Evolutionary conservation across 2,888 invertebrate genomes (phyloP).

Genomic region (Actias luna): DNA sequence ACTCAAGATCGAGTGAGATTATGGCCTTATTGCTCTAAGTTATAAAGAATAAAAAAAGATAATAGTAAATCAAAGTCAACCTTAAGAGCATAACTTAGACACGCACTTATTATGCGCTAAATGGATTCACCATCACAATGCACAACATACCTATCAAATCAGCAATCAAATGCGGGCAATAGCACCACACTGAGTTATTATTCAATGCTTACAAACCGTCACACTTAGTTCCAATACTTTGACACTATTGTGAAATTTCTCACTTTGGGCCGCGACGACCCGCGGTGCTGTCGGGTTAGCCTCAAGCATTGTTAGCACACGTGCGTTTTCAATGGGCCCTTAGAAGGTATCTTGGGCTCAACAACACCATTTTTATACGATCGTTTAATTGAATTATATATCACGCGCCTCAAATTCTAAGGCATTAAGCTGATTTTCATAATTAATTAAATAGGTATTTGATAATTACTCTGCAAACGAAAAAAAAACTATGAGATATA

Average conservation of each 20-base stretch:
- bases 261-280: conserved; percentile 64
- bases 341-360: conserved; percentile 56
- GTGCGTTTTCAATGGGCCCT: conserved; percentile 71
- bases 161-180: conserved; percentile 50
- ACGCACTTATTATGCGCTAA: conserved; percentile 43
- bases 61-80: neutral
- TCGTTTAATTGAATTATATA: conserved; percentile 76
- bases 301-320: conserved; percentile 67
- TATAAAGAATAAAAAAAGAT: neutral
- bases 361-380: conserved; percentile 68
- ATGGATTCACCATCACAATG: conserved; percentile 52
- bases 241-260: conserved; percentile 75
- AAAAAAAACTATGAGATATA: neutral
- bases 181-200: conserved; percentile 71
- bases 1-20: too few species aligned
- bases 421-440: conserved; percentile 54
- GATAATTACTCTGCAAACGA: too few species aligned
- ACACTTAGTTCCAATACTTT: conserved; percentile 68
- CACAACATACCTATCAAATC: conserved; percentile 50
- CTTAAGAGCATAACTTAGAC: conserved; percentile 23
- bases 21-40: neutral
- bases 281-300: conserved; percentile 66
- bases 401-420: conserved; percentile 51
- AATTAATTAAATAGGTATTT: conserved; percentile 41
- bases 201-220: conserved; percentile 54